These are phyloP conservation scores for Acrobeloides nanus DNA, from an alignment of 2,888 invertebrate genomes.

Conservation along the genomic window DNA sequence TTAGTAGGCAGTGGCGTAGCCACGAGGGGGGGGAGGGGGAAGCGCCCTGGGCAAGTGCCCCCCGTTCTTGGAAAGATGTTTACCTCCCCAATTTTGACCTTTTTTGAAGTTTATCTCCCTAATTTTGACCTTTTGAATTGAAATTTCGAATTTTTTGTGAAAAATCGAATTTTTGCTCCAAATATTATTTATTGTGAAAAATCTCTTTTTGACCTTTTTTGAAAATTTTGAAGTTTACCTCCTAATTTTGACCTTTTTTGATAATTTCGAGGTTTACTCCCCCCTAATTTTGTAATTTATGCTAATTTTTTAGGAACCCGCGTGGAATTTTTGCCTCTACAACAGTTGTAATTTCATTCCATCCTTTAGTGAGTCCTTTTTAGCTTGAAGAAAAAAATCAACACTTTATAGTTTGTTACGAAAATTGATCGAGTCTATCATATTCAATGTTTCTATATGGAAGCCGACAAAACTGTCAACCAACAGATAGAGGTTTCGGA, in stretches of 20 bases:
- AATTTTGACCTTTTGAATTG: no score
- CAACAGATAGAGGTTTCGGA: constrained; percentile 44
- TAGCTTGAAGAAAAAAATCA: neutral
- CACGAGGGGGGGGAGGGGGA: no score
- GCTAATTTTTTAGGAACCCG: constrained; percentile 18
- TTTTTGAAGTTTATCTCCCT: no score
- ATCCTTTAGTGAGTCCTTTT: constrained; percentile 21
- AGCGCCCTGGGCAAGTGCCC: no score
- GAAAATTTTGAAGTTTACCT: no score
- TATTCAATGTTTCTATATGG: constrained; percentile 52
- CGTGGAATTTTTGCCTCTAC: constrained; percentile 25
- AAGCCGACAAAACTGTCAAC: constrained; percentile 47
- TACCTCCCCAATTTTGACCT: no score
- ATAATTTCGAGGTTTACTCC: no score
- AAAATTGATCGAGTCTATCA: constrained; percentile 43
- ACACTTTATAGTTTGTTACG: constrained; percentile 20
- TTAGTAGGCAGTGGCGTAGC: neutral
- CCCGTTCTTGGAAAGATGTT: no score
- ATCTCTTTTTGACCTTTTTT: no score
- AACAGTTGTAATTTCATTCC: constrained; percentile 23
- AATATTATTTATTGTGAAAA: neutral
- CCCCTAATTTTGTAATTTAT: no score
- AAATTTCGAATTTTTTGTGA: constrained; percentile 2
- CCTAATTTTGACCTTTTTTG: no score
- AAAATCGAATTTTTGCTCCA: neutral